These are phyloP conservation scores for Argyresthia goedartella DNA, from an alignment of 2,888 invertebrate genomes.

Conservation along the genomic window DNA sequence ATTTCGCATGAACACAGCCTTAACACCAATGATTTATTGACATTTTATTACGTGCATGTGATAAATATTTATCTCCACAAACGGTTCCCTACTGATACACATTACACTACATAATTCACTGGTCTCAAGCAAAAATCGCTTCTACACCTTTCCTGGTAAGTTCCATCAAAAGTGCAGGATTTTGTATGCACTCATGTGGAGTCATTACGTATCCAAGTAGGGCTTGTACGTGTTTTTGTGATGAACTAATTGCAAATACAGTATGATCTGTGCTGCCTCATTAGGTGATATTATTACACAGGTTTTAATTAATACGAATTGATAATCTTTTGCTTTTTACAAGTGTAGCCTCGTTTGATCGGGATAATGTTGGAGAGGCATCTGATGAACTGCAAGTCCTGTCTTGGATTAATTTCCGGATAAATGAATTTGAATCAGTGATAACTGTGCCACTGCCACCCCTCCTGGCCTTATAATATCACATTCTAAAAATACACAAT, in stretches of 20 bases:
- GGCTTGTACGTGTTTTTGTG: slow-evolving; percentile 2
- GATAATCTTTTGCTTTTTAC: background rate
- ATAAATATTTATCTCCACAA: background rate
- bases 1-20: background rate
- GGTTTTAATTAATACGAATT: background rate
- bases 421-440: too few relatives aligned
- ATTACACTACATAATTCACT: too few relatives aligned
- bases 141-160: background rate
- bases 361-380: too few relatives aligned
- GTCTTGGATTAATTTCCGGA: too few relatives aligned
- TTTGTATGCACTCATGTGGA: background rate
- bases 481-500: too few relatives aligned
- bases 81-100: too few relatives aligned
- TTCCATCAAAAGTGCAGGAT: background rate
- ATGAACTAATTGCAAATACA: slow-evolving; percentile 4
- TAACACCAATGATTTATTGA: background rate
- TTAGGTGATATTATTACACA: background rate
- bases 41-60: background rate
- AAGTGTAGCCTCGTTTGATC: too few relatives aligned
- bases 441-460: too few relatives aligned
- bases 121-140: background rate
- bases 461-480: too few relatives aligned
- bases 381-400: too few relatives aligned
- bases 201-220: background rate
- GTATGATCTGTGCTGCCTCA: background rate